phyloP scores from a whole-genome alignment of 2,888 invertebrate species.

The Euclidia mi region DNA sequence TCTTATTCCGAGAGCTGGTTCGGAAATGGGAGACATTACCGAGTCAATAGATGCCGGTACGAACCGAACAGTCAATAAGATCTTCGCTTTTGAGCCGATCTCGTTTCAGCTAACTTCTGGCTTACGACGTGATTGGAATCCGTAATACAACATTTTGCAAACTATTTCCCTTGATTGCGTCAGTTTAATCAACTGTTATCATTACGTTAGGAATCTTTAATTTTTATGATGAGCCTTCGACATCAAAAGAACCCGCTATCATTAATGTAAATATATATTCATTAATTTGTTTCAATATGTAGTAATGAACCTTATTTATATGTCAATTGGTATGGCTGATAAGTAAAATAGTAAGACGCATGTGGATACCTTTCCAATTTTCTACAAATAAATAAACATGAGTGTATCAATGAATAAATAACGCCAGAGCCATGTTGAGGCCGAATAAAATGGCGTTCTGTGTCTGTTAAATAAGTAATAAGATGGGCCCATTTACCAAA shows the following conservation, averaged over 20 bases:
- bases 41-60: slow-evolving; percentile 84
- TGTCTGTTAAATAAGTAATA: slow-evolving; percentile 54
- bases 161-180: slow-evolving; percentile 62
- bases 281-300: slow-evolving; percentile 30
- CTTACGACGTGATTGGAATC: slow-evolving; percentile 73
- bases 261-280: slow-evolving; percentile 25
- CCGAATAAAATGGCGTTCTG: slow-evolving; percentile 54
- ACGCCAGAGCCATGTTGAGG: slow-evolving; percentile 43
- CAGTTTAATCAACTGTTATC: slow-evolving; percentile 71
- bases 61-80: slow-evolving; percentile 83
- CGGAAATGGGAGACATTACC: slow-evolving; percentile 87
- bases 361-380: slow-evolving; percentile 49
- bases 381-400: slow-evolving; percentile 56
- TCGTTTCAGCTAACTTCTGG: slow-evolving; percentile 78
- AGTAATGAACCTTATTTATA: slow-evolving; percentile 29
- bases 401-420: slow-evolving; percentile 55
- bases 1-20: slow-evolving; percentile 85
- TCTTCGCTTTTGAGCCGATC: slow-evolving; percentile 76
- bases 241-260: slow-evolving; percentile 10
- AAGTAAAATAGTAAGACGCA: slow-evolving; percentile 47
- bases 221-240: slow-evolving; percentile 25
- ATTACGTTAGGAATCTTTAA: slow-evolving; percentile 48
- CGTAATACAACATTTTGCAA: slow-evolving; percentile 62
- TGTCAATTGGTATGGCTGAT: slow-evolving; percentile 42
- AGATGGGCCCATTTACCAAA: slow-evolving; percentile 49